Base-by-base conservation (phyloP, 2,113 vertebrate species). In the Aix galericulata region DNA sequence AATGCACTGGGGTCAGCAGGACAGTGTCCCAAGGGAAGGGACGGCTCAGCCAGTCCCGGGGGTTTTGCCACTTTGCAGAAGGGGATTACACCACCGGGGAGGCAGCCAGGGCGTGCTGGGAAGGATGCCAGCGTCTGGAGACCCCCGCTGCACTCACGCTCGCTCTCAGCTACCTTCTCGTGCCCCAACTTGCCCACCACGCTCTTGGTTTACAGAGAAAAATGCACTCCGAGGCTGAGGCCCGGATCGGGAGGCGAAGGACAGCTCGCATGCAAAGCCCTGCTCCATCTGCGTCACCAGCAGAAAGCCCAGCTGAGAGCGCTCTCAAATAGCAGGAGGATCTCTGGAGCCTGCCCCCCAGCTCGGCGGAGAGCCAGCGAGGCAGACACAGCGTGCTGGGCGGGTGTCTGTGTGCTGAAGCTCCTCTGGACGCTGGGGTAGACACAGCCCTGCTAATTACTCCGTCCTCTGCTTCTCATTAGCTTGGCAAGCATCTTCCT, bases 121-220 rank as follows among this genome's bases (percentile, higher is more conserved):
- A 92, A 87, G 48, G 82, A 92, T 67, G 72, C 29, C 77, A 86
- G 34, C 63, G 52, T 10, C 60, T 48, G 38, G 32, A 84, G 83
- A 94, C 40, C 69, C 53, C 38, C 82, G 22, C 32, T 68, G 88
- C 86, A 79, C 42, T 69, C 25, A 26, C 0, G 9, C 42, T 67
- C 23, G 13, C 42, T 63, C 26, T 63, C 69, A 75, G 76, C 82
- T 92, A 48, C 6, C 0, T 46, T 73, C 80, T 86, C 96, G 9
- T 53, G 96, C 56, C 86, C 89, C 86, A 91, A 86, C 91, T 87
- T 93, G 95, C 86, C 81, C 16, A 4, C 77, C 38, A 66, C 48
- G 44, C 88, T 93, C 91, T 31, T 42, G 73, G 32, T 76, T 78
- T 72, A 78, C 73, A 79, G 21, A 91, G 56, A 40, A 86, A 94